A percentile compares a stretch with the other conserved stretches of the same genome.
Conservation (phyloP, 1,140 invertebrate species). For the Eueides isabella region DNA sequence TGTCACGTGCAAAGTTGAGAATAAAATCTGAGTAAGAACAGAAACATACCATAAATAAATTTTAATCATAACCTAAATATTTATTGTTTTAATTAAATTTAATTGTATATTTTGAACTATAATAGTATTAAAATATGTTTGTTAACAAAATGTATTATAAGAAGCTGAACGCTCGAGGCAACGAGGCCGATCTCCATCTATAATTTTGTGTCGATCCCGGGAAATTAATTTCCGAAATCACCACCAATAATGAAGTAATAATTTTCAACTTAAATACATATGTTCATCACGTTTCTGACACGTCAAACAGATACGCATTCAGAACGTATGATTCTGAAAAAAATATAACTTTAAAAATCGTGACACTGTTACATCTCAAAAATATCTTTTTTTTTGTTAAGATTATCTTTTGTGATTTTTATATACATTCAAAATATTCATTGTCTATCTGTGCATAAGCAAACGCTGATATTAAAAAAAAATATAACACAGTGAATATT, state of each 20-base stretch:
- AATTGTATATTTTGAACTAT: background rate
- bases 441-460: no score
- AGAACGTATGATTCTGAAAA: background rate
- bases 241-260: conserved; percentile 78
- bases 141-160: conserved; percentile 15
- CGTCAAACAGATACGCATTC: conserved; percentile 48
- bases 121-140: background rate
- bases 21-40: no score
- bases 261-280: conserved; percentile 66
- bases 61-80: background rate
- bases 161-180: conserved; percentile 35
- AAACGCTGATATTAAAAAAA: no score
- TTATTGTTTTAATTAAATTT: background rate
- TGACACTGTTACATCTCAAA: no score
- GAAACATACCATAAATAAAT: background rate
- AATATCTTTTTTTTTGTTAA: no score
- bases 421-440: no score
- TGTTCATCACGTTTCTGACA: conserved; percentile 52
- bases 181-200: conserved; percentile 43
- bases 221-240: conserved; percentile 79
- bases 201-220: conserved; percentile 72
- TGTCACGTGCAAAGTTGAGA: no score
- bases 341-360: background rate
- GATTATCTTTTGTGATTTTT: no score
- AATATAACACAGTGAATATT: no score